A percentile compares a stretch with the other conserved stretches of the same genome.
These are phyloP conservation scores for Galagoides demidoff DNA, from an alignment of 2,797 vertebrate genomes.

Conservation along the genomic window DNA sequence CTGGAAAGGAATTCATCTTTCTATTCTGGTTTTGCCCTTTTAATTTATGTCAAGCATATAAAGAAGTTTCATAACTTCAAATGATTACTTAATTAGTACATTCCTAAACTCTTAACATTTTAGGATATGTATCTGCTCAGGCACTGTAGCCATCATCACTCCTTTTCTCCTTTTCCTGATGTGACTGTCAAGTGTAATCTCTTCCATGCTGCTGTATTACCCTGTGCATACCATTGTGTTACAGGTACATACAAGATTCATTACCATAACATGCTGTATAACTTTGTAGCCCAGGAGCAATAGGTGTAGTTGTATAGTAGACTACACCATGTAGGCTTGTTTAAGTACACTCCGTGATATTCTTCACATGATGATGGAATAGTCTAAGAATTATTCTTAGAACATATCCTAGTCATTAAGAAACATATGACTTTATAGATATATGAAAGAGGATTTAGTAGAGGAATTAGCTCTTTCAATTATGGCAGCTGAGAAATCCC, in stretches of 20 bases:
- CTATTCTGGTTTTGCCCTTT: slow-evolving; percentile 5
- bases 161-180: neutral
- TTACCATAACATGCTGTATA: neutral
- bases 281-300: neutral
- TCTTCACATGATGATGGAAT: neutral
- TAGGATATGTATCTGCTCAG: neutral
- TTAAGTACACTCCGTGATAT: neutral
- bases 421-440: neutral
- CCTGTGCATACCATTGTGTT: neutral
- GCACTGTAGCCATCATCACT: neutral
- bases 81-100: neutral
- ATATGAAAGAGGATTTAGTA: neutral
- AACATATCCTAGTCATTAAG: neutral
- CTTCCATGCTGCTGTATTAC: neutral
- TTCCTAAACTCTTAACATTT: neutral
- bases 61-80: slow-evolving; percentile 19
- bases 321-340: neutral
- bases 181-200: neutral
- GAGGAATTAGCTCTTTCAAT: neutral
- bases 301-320: neutral
- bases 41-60: neutral
- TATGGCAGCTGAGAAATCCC: neutral
- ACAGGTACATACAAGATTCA: neutral
- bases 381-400: neutral
- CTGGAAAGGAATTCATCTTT: slow-evolving; percentile 35